Base-by-base conservation (phyloP, 2,797 vertebrate species). In the Eidolon dupreanum region DNA sequence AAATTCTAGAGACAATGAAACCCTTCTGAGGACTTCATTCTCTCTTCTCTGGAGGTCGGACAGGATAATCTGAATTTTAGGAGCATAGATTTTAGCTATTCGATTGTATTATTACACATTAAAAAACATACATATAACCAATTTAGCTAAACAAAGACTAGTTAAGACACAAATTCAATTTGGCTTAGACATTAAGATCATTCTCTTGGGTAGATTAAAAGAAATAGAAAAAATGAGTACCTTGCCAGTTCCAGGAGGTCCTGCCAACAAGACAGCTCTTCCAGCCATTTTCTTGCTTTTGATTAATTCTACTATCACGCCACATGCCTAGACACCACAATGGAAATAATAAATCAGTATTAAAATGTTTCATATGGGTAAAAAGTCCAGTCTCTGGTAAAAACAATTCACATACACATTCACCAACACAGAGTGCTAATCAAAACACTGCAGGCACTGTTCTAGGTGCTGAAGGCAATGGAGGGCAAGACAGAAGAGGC, bases 251-350 rank as follows among this genome's bases (percentile, higher is more conserved):
- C 99, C 99, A 59, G 99, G 99, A 88, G 99, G 99, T 92, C 99
- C 99, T 36, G 99, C 99, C 97, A 99, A 98, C 97, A 99, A 98
- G 92, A 99, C 97, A 3, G 99, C 99, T 98, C 99, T 99, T 90
- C 99, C 99, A 97, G 99, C 99, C 99, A 99, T 99, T 98, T 99
- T 99, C 98, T 99, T 99, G 93, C 99, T 99, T 97, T 99, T 99
- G 98, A 99, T 99, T 93, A 99, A 98, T 94, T 99, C 99, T 33
- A 99, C 99, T 96, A 99, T 99, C 96, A 99, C 99, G 3, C 99
- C 99, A 98, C 99, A 99, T 36, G 99, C 99, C 99, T 99, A 0
- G 0, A 98, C 94, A 33, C 96, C 86, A 91, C 78, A 93, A 74
- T 22, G 59, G 81, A 93, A 94, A 97, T 0, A 83, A 77, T 83